Base-by-base conservation (phyloP, 2,113 vertebrate species). In the Channa maculata region DNA sequence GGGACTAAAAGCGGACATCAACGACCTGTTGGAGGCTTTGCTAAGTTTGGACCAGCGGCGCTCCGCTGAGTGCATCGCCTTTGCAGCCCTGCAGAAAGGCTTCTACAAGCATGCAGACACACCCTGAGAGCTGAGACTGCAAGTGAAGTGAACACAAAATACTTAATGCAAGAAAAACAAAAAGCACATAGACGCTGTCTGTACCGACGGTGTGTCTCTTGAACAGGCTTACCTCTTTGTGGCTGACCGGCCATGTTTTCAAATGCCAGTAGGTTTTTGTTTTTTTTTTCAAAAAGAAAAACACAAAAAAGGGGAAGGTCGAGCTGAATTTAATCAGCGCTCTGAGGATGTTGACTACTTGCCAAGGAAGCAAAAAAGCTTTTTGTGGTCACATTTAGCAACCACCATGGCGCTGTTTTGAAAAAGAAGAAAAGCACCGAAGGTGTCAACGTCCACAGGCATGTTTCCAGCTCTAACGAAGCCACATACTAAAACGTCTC, bases 1-100 rank as follows among this genome's bases (percentile, higher is more conserved):
- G 77, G 94, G 94, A 12, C 93, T 93, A 0, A 93, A 92, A 10
- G 94, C 94, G 0, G 91, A 94, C 89, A 95, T 95, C 87, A 95
- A 94, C 74, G 61, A 88, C 75, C 92, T 95, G 75, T 49, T 95
- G 5, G 67, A 93, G 0, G 85, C 87, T n/a, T 71, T 95, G 78
- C 86, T 94, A 0, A 88, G 83, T 5, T 84, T 95, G 85, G 93
- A 94, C 86, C 94, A 95, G 90, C 90, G 92, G 10, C 88, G 92
- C 82, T 93, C 94, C 0, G 94, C 94, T 0, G 94, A 95, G 82
- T 85, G 80, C 77, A 94, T 95, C 59, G 92, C 92, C 62, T 88
- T 79, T 0, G 89, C 72, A 0, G 93, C 93, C 1, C 87, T 94
- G 41, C 77, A 77, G 54, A 88, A 71, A 48, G 87, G 92, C 85